Evolutionary conservation across 2,113 vertebrate species (phyloP), one percentile per base, ranked within the genome.

Genomic region (Vanacampus margaritifer): DNA sequence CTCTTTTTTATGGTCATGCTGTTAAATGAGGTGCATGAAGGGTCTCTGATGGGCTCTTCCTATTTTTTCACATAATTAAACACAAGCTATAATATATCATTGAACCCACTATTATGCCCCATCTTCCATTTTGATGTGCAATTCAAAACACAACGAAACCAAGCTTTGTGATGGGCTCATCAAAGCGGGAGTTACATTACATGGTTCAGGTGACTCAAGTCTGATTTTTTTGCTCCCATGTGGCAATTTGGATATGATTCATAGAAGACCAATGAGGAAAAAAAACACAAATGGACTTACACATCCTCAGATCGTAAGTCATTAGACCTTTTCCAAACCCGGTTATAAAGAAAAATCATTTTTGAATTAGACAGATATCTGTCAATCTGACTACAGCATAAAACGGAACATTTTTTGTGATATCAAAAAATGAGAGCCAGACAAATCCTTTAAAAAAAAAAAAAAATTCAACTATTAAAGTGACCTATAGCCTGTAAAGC

Each of bases 41-140:
- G 82, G 75, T 77, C 79, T 85, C 78, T 86, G 80, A 86, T 81
- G 76, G 82, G 82, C 83, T 82, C 77, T 73, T 45, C 73, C 68
- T 26, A 64, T 82, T 79, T 87, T 88, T 79, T 84, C 78, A 84
- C 77, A 12, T 82, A 88, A 87, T 90, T 86, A 89, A 88, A 81
- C 81, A 79, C 69, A 17, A 14, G 13, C 53, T 32, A 68, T 56
- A 73, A 83, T 88, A 81, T 75, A 76, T 87, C 83, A 80, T 78
- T 72, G 26, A 46, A 64, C 74, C 65, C 74, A 35, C 78, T 72
- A 76, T 70, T 67, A 48, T 14, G 6, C 76, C 54, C 68, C 67
- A 59, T 65, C 68, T 26, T 75, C 74, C 72, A 53, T 51, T 72
- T 69, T 51, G 41, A 70, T 67, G 72, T 79, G 76, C 39, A 58